phyloP scores from a whole-genome alignment of 2,113 vertebrate species.

The Mastomys natalensis region DNA sequence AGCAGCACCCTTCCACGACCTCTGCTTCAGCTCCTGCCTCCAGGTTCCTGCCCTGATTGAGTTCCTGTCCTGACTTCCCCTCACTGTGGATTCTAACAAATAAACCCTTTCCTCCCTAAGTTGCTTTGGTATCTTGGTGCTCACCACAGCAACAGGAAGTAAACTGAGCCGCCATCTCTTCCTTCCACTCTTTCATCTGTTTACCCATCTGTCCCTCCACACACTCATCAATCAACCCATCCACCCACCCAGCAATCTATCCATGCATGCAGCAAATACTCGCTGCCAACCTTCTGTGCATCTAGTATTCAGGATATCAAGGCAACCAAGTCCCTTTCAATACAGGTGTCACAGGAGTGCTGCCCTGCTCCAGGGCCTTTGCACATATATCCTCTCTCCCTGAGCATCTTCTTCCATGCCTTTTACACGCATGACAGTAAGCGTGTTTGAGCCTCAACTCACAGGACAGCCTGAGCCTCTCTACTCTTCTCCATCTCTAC shows the following conservation, averaged over 20 bases:
- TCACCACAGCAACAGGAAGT: neutral
- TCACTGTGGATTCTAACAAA: neutral
- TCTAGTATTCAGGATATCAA: neutral
- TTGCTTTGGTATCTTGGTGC: no score
- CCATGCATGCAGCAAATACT: neutral
- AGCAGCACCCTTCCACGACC: neutral
- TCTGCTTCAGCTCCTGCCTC: neutral
- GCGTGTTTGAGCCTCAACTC: neutral
- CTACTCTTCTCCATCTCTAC: neutral
- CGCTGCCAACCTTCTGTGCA: neutral
- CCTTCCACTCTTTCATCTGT: neutral
- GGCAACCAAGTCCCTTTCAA: neutral
- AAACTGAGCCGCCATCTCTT: neutral
- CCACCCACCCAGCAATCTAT: neutral
- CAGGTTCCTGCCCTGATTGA: neutral
- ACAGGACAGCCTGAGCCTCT: neutral
- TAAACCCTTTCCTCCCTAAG: neutral
- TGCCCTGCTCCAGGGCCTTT: neutral
- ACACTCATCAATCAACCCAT: neutral
- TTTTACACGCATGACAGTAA: neutral
- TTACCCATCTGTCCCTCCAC: neutral
- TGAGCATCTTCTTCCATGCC: neutral
- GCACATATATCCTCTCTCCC: neutral
- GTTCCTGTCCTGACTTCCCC: neutral
- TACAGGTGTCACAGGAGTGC: neutral